These are phyloP conservation scores for Seriola aureovittata DNA, from an alignment of 2,113 vertebrate genomes.

Conservation along the genomic window DNA sequence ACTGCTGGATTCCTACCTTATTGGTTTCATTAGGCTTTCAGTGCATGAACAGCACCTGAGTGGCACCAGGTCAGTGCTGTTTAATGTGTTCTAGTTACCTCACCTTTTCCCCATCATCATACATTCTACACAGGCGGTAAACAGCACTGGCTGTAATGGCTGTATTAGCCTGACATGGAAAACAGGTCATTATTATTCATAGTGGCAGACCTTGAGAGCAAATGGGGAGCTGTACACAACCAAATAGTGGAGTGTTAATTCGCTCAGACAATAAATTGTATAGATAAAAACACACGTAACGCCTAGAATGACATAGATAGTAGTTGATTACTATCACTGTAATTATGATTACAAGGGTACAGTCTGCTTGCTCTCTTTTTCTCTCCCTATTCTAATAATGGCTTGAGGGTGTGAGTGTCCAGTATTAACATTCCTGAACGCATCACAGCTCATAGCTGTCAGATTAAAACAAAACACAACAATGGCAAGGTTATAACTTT, in stretches of 20 bases:
- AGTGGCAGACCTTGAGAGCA: constrained; percentile 32
- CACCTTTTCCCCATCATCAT: constrained; percentile 53
- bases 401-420: not conserved
- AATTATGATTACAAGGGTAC: not conserved
- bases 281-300: constrained; percentile 27
- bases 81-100: constrained; percentile 56
- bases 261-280: constrained; percentile 2
- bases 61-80: constrained; percentile 59
- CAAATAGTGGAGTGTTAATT: constrained; percentile 23
- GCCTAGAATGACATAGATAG: not conserved
- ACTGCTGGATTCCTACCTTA: constrained; percentile 41
- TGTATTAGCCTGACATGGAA: constrained; percentile 53
- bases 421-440: not conserved
- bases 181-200: constrained; percentile 66
- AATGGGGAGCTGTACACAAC: constrained; percentile 30
- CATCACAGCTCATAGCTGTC: not conserved
- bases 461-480: not conserved
- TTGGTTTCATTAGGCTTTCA: constrained; percentile 55
- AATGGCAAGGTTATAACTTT: not conserved
- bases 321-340: not conserved
- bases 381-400: not conserved
- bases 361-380: not conserved
- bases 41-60: constrained; percentile 44
- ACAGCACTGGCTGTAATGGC: constrained; percentile 54
- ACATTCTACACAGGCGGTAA: constrained; percentile 54